Evolutionary conservation across 1,140 invertebrate genomes (phyloP).

Genomic region (Zaprionus taronus): DNA sequence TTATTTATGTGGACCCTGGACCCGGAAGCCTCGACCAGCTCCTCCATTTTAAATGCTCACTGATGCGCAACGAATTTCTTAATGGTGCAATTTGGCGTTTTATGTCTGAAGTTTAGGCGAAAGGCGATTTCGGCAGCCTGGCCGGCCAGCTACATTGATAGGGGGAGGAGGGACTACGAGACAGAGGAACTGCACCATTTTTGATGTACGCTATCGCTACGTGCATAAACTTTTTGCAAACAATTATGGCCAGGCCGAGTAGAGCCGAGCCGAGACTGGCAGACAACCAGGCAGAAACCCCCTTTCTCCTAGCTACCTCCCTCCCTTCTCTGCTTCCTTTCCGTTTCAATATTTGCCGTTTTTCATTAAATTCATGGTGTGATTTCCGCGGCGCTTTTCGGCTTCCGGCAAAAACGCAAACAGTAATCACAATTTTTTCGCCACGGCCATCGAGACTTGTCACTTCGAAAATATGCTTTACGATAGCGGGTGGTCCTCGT

Average conservation of each 20-base stretch:
- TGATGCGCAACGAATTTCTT: constrained; percentile 84
- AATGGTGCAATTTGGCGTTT: constrained; percentile 84
- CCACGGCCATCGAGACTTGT: constrained; percentile 29
- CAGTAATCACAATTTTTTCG: constrained; percentile 48
- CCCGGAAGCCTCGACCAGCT: constrained; percentile 9
- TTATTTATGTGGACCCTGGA: constrained; percentile 67
- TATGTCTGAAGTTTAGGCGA: constrained; percentile 81
- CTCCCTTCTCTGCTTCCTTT: neutral
- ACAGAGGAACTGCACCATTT: constrained; percentile 46
- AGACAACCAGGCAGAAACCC: constrained; percentile 31
- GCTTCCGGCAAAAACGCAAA: constrained; percentile 61
- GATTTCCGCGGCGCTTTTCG: constrained; percentile 64
- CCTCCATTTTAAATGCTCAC: constrained; percentile 80
- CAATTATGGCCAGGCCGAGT: constrained; percentile 64
- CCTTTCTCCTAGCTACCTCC: neutral
- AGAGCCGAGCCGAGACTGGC: constrained; percentile 12
- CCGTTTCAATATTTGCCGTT: constrained; percentile 62
- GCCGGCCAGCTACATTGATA: neutral
- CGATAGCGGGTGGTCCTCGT: constrained; percentile 24
- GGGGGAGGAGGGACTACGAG: neutral
- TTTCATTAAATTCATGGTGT: constrained; percentile 79
- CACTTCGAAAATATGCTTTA: constrained; percentile 47
- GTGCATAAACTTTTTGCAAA: constrained; percentile 82
- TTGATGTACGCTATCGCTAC: constrained; percentile 73
- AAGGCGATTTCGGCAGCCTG: constrained; percentile 60